phyloP scores from a whole-genome alignment of 2,888 invertebrate species.

The Drosophila pseudotalamancana region DNA sequence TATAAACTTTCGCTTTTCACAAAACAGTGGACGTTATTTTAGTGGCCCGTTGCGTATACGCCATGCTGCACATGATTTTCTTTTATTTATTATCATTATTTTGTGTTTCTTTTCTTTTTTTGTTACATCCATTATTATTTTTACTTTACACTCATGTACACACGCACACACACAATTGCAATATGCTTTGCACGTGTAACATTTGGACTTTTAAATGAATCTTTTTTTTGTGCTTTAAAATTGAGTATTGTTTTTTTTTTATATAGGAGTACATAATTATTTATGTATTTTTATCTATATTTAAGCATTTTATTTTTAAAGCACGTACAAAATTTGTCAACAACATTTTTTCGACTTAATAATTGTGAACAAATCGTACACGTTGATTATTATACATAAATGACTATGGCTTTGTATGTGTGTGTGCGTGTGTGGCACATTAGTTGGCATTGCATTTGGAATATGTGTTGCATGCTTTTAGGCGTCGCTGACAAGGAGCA shows the following conservation, averaged over 20 bases:
- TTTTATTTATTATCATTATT: conserved; percentile 14
- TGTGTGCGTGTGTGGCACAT: conserved; percentile 1
- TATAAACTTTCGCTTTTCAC: conserved; percentile 73
- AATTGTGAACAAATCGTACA: conserved; percentile 11
- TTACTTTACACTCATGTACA: no score
- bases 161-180: conserved; percentile 13
- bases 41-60: conserved; percentile 60
- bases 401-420: neutral
- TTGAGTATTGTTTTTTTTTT: neutral
- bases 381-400: neutral
- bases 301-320: no score
- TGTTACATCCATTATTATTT: conserved; percentile 50
- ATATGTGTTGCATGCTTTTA: conserved; percentile 52
- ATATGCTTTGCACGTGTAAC: conserved; percentile 3
- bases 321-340: conserved; percentile 19
- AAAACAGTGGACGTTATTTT: conserved; percentile 36
- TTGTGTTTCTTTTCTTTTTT: conserved; percentile 12
- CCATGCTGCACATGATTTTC: conserved; percentile 54
- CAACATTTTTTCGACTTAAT: conserved; percentile 21
- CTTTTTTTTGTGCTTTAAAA: neutral
- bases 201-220: conserved; percentile 21
- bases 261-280: neutral
- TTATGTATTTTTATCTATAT: no score
- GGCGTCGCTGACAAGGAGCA: conserved; percentile 42
- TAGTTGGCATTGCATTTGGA: conserved; percentile 29